Evolutionary conservation across 1,140 invertebrate species (phyloP).

Genomic region (Papilio machaon): DNA sequence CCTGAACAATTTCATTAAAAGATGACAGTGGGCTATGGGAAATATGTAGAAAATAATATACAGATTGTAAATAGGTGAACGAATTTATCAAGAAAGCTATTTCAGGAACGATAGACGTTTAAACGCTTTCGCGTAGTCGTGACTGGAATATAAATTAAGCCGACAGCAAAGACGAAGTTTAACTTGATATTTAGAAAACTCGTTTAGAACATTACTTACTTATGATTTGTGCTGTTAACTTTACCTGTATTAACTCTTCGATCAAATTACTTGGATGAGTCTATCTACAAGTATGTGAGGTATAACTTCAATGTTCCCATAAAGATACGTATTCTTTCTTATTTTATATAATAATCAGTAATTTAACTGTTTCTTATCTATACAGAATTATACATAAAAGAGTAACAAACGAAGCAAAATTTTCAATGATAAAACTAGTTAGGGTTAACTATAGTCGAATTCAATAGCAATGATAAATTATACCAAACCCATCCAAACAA

Average conservation of each 20-base stretch:
- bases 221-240: not conserved
- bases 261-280: not conserved
- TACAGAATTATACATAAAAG: too few species aligned
- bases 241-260: not conserved
- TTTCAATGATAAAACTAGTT: too few species aligned
- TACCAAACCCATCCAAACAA: too few species aligned
- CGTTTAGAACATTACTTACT: not conserved
- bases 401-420: too few species aligned
- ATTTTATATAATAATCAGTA: too few species aligned
- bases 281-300: too few species aligned
- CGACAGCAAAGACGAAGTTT: constrained; percentile 13
- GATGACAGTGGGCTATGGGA: not conserved
- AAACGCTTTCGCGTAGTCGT: constrained; percentile 5
- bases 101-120: constrained; percentile 3
- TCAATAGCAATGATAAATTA: too few species aligned
- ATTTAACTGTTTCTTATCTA: too few species aligned
- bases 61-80: constrained; percentile 4
- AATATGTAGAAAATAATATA: not conserved
- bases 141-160: constrained; percentile 18
- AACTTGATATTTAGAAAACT: constrained; percentile 18
- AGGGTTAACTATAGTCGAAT: too few species aligned
- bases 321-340: too few species aligned
- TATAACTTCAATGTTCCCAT: too few species aligned
- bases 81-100: constrained; percentile 14
- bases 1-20: not conserved